Conservation (phyloP, 2,797 vertebrate species). For the Scomberomorus guttatus region DNA sequence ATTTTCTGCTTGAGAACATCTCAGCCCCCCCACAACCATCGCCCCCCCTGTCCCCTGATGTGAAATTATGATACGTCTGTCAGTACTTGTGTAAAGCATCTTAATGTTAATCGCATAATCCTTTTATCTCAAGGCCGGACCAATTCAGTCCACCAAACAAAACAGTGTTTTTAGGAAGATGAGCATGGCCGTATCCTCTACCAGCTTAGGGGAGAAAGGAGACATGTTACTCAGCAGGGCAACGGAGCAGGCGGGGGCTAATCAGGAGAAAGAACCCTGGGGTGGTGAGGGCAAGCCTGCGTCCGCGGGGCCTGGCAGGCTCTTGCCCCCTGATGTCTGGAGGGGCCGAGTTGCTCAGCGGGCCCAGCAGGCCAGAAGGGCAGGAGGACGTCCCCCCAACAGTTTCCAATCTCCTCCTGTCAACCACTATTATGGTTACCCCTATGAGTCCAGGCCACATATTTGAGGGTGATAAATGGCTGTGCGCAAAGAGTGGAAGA, state of each 20-base stretch:
- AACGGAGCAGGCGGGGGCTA: constrained; percentile 36
- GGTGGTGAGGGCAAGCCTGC: constrained; percentile 64
- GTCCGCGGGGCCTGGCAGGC: constrained; percentile 59
- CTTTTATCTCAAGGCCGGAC: constrained; percentile 83
- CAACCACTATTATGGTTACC: constrained; percentile 68
- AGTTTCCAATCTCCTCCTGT: constrained; percentile 79
- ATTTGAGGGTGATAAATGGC: constrained; percentile 75
- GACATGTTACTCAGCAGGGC: constrained; percentile 79
- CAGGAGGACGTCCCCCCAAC: constrained; percentile 59
- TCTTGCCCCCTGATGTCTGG: constrained; percentile 73
- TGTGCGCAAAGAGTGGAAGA: constrained; percentile 48
- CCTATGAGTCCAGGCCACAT: constrained; percentile 61
- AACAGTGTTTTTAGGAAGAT: constrained; percentile 80
- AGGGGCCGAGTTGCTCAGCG: constrained; percentile 64
- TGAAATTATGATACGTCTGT: constrained; percentile 81
- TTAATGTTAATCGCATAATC: constrained; percentile 85
- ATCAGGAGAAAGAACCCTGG: constrained; percentile 70
- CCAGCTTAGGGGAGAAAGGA: constrained; percentile 76
- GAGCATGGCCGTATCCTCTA: constrained; percentile 70
- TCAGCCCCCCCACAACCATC: constrained; percentile 32
- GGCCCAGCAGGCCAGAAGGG: constrained; percentile 66
- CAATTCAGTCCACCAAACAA: constrained; percentile 81
- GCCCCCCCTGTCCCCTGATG: constrained; percentile 60
- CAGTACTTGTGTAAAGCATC: constrained; percentile 77
- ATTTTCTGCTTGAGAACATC: constrained; percentile 78